Conservation (phyloP, 2,113 vertebrate genomes). For the Protobothrops flavoviridis region DNA sequence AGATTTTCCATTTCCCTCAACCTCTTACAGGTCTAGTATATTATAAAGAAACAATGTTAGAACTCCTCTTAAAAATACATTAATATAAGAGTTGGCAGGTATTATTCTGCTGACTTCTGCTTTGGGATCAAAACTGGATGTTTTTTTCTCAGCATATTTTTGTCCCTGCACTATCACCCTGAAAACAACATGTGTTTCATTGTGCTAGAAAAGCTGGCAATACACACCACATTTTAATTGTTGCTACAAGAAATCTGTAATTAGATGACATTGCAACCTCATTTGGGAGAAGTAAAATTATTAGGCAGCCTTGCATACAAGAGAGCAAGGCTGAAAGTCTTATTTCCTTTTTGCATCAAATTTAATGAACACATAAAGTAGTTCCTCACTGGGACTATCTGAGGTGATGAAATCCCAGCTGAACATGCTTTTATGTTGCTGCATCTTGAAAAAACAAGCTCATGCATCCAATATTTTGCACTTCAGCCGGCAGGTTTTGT, state of each 20-base stretch:
- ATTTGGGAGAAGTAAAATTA: not conserved
- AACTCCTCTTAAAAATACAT: not conserved
- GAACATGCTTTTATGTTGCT: not conserved
- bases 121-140: not conserved
- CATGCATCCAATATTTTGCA: not conserved
- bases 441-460: slow-evolving; percentile 12
- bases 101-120: not conserved
- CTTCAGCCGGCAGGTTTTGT: not conserved
- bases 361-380: not conserved
- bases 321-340: not conserved
- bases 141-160: not conserved
- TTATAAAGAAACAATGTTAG: not conserved
- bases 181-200: not conserved
- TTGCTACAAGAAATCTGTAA: not conserved
- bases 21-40: not conserved
- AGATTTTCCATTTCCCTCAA: not conserved
- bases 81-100: not conserved
- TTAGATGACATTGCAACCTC: not conserved
- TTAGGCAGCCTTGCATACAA: not conserved
- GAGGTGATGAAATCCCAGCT: slow-evolving; percentile 13
- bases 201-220: not conserved
- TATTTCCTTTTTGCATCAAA: not conserved
- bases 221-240: not conserved
- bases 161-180: not conserved
- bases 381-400: slow-evolving; percentile 6